Evolutionary conservation across 2,797 vertebrate genomes (phyloP).

Genomic region (Sciurus vulgaris): DNA sequence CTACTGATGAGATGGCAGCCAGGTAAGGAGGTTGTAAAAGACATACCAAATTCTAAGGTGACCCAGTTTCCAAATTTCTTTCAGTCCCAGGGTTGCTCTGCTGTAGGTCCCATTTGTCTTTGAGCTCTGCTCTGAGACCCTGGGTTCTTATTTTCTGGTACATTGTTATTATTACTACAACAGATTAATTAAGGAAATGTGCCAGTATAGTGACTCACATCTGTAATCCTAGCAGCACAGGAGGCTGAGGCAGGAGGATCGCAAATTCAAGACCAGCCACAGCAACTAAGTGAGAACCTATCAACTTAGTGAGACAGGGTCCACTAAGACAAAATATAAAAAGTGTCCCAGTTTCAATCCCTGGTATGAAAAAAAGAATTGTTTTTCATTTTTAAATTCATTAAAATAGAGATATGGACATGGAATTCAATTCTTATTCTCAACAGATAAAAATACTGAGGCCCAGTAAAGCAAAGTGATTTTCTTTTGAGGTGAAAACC

Average conservation of each 20-base stretch:
- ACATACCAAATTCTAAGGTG: neutral
- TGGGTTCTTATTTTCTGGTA: neutral
- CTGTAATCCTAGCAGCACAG: no score
- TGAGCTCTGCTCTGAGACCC: neutral
- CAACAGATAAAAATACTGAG: neutral
- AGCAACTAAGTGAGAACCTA: no score
- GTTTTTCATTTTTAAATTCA: slow-evolving; percentile 52
- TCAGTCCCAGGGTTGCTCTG: neutral
- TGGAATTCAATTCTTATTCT: slow-evolving; percentile 11
- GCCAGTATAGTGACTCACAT: no score
- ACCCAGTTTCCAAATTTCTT: neutral
- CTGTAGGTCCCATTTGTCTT: neutral
- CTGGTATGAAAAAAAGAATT: neutral
- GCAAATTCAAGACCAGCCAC: no score
- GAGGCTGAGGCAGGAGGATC: no score
- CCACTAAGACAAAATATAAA: no score
- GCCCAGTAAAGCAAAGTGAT: neutral
- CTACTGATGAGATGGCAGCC: neutral
- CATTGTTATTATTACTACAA: neutral
- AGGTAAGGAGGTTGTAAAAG: neutral
- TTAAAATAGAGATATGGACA: neutral
- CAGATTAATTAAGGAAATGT: neutral
- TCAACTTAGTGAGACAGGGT: no score
- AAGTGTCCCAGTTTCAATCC: no score
- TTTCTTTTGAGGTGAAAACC: neutral